Evolutionary conservation across 2,113 vertebrate genomes (phyloP).

Genomic region (Antechinus stuartii): DNA sequence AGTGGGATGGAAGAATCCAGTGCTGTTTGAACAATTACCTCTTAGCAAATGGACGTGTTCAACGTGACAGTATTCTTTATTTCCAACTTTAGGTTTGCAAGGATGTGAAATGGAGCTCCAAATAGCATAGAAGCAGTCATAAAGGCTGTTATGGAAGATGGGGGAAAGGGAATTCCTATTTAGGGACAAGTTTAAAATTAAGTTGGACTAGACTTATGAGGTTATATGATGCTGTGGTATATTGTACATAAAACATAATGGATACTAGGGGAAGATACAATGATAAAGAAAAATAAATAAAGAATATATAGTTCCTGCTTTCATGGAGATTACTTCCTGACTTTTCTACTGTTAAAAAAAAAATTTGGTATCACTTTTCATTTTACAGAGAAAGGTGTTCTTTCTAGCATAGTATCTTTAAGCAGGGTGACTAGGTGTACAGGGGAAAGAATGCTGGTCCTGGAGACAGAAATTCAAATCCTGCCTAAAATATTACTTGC

Average conservation of each 20-base stretch:
- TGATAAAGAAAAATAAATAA: neutral
- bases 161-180: neutral
- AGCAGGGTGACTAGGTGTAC: neutral
- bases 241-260: neutral
- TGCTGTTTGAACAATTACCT: neutral
- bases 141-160: neutral
- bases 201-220: neutral
- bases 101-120: neutral
- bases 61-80: neutral
- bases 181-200: neutral
- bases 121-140: neutral
- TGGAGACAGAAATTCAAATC: neutral
- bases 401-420: neutral
- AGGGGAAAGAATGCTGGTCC: neutral
- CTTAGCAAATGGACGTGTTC: neutral
- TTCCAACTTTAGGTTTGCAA: neutral
- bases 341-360: conserved; percentile 27
- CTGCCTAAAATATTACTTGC: neutral
- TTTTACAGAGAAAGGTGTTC: conserved; percentile 3
- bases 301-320: neutral
- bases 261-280: neutral
- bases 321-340: neutral
- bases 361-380: conserved; percentile 10
- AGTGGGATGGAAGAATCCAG: neutral
- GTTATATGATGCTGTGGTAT: neutral